Base-by-base conservation (phyloP, 2,888 invertebrate species). In the Eudasyphora cyanicolor region DNA sequence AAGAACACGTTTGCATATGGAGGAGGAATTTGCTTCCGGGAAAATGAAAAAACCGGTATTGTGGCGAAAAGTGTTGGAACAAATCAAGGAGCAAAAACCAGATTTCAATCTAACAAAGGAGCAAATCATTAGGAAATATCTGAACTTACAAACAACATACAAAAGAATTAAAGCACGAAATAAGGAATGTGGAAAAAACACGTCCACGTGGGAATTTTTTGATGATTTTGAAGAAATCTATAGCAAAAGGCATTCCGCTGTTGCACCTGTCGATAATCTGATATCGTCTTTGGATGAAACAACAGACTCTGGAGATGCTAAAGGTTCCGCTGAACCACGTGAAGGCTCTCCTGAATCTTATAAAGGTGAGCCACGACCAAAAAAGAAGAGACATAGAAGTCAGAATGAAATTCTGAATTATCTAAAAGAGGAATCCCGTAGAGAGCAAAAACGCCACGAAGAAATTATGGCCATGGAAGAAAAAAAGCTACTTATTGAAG, bases 131-230 rank as follows among this genome's bases (percentile, higher is more conserved):
- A 60, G 69, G 6, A 77, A 82, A 35, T 85, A 73, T 27, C 10
- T 73, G 32, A 81, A 82, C 38, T 49, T 82, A 3, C 60, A 67
- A 29, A 69, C 79, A 24, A 76, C 82, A 0, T 85, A 82, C 27
- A 75, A 49, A 49, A 19, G 82, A 35, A 82, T 82, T 2, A 85
- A 85, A 35, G 62, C 42, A n/a, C 1, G 78, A 10, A 82, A 82
- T 45, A 77, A 38, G 12, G 77, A 73, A 64, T 74, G 77, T 54
- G 82, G 85, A 8, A 64, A 71, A 38, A 76, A 45, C 17, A 67
- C 76, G 8, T 70, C 75, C 1, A 60, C 60, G 2, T 82, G 77
- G 79, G 29, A 70, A 6, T 77, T 62, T 70, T 82, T 77, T 38
- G 35, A 77, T 4, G 54, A 49, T 17, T 85, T 76, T 19, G 84